These are phyloP conservation scores for Drosophila incognita DNA, from an alignment of 2,888 invertebrate species.

Conservation along the genomic window DNA sequence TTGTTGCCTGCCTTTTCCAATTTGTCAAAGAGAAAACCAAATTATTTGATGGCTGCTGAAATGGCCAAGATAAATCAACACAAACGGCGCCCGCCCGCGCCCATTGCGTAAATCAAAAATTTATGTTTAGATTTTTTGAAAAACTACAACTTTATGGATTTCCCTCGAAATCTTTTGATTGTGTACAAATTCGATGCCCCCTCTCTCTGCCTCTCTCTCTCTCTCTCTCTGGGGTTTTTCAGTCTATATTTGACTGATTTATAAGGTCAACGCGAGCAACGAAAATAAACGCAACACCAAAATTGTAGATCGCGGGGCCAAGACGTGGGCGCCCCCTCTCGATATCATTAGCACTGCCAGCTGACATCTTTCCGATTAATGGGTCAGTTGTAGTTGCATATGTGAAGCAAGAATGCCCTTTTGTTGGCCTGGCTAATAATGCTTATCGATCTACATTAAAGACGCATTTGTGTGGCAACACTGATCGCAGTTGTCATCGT, in stretches of 20 bases:
- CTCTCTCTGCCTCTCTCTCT: no score
- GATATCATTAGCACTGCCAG: slow-evolving; percentile 60
- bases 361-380: slow-evolving; percentile 72
- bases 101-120: slow-evolving; percentile 76
- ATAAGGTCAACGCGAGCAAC: slow-evolving; percentile 70
- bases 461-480: slow-evolving; percentile 37
- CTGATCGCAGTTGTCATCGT: slow-evolving; percentile 10
- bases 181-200: slow-evolving; percentile 48
- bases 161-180: slow-evolving; percentile 54
- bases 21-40: slow-evolving; percentile 55
- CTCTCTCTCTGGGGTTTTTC: neutral
- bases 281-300: slow-evolving; percentile 58
- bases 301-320: slow-evolving; percentile 45
- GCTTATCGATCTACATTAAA: slow-evolving; percentile 36
- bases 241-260: slow-evolving; percentile 53
- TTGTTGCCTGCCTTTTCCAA: slow-evolving; percentile 47
- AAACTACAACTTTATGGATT: slow-evolving; percentile 56
- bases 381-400: slow-evolving; percentile 48
- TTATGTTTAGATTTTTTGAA: slow-evolving; percentile 59
- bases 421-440: slow-evolving; percentile 34
- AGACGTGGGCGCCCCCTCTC: slow-evolving; percentile 63
- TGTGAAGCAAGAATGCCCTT: slow-evolving; percentile 21
- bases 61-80: slow-evolving; percentile 67
- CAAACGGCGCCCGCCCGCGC: slow-evolving; percentile 42
- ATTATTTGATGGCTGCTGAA: slow-evolving; percentile 69